Conservation (phyloP, 1,140 invertebrate genomes). For the Heliconius nattereri region DNA sequence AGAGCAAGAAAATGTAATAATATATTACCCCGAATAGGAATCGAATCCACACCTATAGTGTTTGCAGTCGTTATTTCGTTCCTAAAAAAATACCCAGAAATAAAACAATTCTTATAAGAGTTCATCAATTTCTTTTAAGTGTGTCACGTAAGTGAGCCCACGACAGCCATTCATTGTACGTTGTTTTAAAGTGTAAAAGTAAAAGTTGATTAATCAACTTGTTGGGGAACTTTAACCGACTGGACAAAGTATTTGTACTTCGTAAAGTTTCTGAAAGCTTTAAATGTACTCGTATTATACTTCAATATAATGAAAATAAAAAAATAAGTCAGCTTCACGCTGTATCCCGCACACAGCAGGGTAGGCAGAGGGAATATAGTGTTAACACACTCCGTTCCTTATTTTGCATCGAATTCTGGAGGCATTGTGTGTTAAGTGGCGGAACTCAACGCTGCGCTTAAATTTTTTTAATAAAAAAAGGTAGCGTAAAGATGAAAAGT, state of each 20-base stretch:
- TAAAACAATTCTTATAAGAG: slow-evolving; percentile 1
- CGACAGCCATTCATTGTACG: slow-evolving; percentile 5
- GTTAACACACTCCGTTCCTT: too few species aligned
- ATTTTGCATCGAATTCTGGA: too few species aligned
- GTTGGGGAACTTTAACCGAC: not conserved
- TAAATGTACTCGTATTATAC: not conserved
- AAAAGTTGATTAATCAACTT: slow-evolving; percentile 9
- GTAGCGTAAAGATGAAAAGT: not conserved
- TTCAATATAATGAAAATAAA: too few species aligned
- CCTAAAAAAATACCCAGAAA: not conserved
- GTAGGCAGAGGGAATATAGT: too few species aligned
- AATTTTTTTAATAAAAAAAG: not conserved
- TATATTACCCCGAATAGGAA: too few species aligned
- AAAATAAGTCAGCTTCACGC: too few species aligned
- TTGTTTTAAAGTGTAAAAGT: slow-evolving; percentile 1
- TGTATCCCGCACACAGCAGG: too few species aligned
- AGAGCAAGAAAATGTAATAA: too few species aligned
- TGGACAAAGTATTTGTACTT: not conserved
- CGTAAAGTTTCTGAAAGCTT: not conserved
- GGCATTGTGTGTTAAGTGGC: too few species aligned
- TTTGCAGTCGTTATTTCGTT: too few species aligned
- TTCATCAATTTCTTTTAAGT: slow-evolving; percentile 9
- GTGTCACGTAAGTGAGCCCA: slow-evolving; percentile 1
- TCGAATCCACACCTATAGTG: too few species aligned
- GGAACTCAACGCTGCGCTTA: too few species aligned